Evolutionary conservation across 2,888 invertebrate genomes (phyloP).

Genomic region (Troglohyphantes excavatus): DNA sequence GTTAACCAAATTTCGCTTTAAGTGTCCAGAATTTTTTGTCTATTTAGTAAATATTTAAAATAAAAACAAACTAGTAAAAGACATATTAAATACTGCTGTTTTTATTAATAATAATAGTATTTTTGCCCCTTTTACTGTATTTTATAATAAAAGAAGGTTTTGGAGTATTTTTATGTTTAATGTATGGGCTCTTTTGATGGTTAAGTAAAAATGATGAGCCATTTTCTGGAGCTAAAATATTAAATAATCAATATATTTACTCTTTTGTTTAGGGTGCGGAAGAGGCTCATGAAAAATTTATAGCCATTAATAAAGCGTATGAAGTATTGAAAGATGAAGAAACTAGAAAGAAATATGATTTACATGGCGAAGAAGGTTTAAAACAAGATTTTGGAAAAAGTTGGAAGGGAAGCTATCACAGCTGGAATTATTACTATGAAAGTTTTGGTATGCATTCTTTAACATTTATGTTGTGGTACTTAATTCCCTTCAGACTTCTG

Average conservation of each 20-base stretch:
- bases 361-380: slow-evolving; percentile 89
- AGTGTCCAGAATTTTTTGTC: too few species aligned
- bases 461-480: too few species aligned
- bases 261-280: slow-evolving; percentile 87
- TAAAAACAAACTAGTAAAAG: too few species aligned
- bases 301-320: slow-evolving; percentile 91
- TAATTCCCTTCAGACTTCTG: too few species aligned
- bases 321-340: slow-evolving; percentile 93
- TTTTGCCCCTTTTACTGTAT: too few species aligned
- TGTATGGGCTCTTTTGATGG: too few species aligned
- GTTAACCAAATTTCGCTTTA: too few species aligned
- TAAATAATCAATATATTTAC: not conserved
- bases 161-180: too few species aligned
- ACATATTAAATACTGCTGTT: too few species aligned
- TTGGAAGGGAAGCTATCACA: slow-evolving; percentile 87
- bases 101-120: too few species aligned
- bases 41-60: too few species aligned
- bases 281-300: slow-evolving; percentile 89
- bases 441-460: slow-evolving; percentile 86
- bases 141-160: too few species aligned
- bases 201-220: not conserved
- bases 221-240: not conserved
- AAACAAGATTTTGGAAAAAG: slow-evolving; percentile 85
- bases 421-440: slow-evolving; percentile 90
- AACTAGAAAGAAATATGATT: slow-evolving; percentile 89